Base-by-base conservation (phyloP, 2,888 invertebrate species). In the Lithodes maja region DNA sequence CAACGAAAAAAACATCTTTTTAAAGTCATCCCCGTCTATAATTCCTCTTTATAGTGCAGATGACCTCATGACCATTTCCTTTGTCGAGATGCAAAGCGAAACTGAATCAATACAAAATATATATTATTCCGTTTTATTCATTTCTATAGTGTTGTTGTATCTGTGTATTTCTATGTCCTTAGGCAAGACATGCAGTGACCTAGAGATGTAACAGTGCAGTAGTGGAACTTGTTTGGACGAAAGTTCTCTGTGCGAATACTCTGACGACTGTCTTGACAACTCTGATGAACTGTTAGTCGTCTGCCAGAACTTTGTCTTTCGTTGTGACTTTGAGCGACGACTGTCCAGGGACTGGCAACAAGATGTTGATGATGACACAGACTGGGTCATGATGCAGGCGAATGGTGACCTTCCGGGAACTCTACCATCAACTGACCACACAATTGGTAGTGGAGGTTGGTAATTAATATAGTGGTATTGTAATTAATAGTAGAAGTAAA, bases 311-410 rank as follows among this genome's bases (percentile, higher is more conserved):
- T 85, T 50, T 55, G 12, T 50, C 9, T 71, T 53, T 71, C 61
- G 87, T n/a, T 87, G 87, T 53, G 52, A 77, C 49, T 83, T 87
- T 79, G 87, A 87, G 68, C 49, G 12, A n/a, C 83, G 87, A 1
- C 54, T 87, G 17, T 78, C 74, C 3, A n/a, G n/a, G 53, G 83
- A 50, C 1, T 83, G 81, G 82, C n/a, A 33, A 53, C 68, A 87
- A 33, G 87, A 87, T 49, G 50, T 17, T 12, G 81, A 80, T 9
- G 87, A 87, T 71, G 68, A 69, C 78, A 50, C 79, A 7, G 79
- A 87, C 69, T 87, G 87, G 87, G 49, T 77, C 50, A 49, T 61
- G 78, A 69, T 77, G 52, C 68, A 68, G 7, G 85, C 61, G 3
- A 75, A 17, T 61, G 74, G 75, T 5, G 85, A 85, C 9, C 49